Evolutionary conservation across 2,888 invertebrate genomes (phyloP), one percentile per base, ranked within the genome.

Genomic region (Mongoloraphidia duomilia): DNA sequence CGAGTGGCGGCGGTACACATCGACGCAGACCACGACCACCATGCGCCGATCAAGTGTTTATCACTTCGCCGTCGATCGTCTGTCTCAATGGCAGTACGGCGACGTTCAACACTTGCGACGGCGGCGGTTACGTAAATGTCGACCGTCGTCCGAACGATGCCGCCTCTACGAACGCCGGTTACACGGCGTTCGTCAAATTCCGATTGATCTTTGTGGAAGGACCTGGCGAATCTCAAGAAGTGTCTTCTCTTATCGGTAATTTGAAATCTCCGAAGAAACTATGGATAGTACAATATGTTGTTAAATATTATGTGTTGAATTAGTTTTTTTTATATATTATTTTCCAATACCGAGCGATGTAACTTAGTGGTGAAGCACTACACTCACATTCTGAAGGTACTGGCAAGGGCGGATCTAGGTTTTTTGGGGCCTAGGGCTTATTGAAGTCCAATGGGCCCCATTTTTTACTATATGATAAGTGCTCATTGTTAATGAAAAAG

Each of bases 21-120:
- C 58, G 68, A 70, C 71, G 71, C 53, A 73, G 71, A 58, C 71
- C 73, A 49, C 69, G 77, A 57, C 67, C 73, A 61, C 73, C 75
- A 61, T 72, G 75, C 57, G 78, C 76, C 60, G 79, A 78, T 63
- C 72, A 72, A 67, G 77, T 79, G 52, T 74, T 67, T 56, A 69
- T 79, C 57, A 70, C 77, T 13, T 77, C 77, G 26, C 68, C 76
- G 41, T 73, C 77, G 49, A 71, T 63, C 57, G 26, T 26, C 26
- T 26, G 26, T 6, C 26, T 26, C 3, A 26, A 26, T 6, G 26
- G 26, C 26, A 26, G 26, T 26, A 6, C 26, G 26, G 26, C 26
- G 26, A 3, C 26, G 12, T 2, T 39, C 40, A 14, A 11, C 40
- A 2, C 13, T 39, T 11, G 40, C 41, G 42, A 42, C 42, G 10